phyloP scores from a whole-genome alignment of 2,888 invertebrate genomes.

The Mesorhabditis belari region DNA sequence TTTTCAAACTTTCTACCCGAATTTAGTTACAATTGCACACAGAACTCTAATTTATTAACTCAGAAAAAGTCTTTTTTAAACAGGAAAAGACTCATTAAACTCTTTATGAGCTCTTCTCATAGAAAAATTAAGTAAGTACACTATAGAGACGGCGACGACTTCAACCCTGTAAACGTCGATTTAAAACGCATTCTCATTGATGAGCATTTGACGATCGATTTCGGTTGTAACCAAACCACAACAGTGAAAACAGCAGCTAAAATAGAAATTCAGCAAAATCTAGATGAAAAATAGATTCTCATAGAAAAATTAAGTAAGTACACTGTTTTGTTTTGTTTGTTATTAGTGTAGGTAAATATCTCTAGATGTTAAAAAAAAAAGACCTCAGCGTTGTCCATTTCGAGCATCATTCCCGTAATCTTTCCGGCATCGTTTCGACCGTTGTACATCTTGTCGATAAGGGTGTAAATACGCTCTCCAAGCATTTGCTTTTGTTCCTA shows the following conservation, averaged over 20 bases:
- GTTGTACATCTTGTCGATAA: slow-evolving; percentile 55
- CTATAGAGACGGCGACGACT: too few relatives aligned
- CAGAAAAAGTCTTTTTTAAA: too few relatives aligned
- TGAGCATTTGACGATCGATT: too few relatives aligned
- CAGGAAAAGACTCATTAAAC: too few relatives aligned
- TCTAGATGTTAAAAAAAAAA: not conserved
- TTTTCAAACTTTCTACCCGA: too few relatives aligned
- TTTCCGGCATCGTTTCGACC: slow-evolving; percentile 38
- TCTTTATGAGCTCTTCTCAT: too few relatives aligned
- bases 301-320: not conserved
- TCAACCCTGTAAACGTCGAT: too few relatives aligned
- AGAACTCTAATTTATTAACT: too few relatives aligned
- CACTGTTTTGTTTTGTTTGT: not conserved
- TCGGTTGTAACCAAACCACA: too few relatives aligned
- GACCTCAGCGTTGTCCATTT: slow-evolving; percentile 48
- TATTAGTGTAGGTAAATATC: not conserved
- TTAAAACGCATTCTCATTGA: too few relatives aligned
- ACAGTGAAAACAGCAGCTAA: not conserved
- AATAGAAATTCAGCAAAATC: not conserved
- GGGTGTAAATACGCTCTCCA: slow-evolving; percentile 65
- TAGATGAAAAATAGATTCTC: not conserved
- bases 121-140: too few relatives aligned
- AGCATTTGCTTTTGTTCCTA: slow-evolving; percentile 63
- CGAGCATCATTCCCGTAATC: slow-evolving; percentile 51
- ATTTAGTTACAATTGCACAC: too few relatives aligned